Evolutionary conservation across 2,113 vertebrate species (phyloP).

Genomic region (Parus major): DNA sequence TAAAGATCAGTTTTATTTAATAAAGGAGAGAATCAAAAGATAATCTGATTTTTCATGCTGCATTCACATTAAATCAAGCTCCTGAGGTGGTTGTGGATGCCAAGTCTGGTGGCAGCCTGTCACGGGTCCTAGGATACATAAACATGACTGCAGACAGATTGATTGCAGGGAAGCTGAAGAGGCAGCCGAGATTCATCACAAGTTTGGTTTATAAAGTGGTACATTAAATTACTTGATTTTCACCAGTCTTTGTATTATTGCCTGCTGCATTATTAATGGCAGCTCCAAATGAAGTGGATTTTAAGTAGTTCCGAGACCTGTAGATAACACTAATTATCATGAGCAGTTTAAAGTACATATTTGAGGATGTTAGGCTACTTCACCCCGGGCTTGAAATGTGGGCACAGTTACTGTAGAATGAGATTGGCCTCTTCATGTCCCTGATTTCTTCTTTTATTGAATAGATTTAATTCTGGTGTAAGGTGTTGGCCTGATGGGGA

Average conservation of each 20-base stretch:
- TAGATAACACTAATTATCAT: constrained; percentile 34
- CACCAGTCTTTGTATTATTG: not conserved
- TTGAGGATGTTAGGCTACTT: not conserved
- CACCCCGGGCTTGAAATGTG: not conserved
- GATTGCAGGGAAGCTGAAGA: constrained; percentile 11
- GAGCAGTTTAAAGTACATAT: not conserved
- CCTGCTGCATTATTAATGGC: constrained; percentile 54
- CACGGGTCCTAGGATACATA: not conserved
- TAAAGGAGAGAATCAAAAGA: constrained; percentile 59
- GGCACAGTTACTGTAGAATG: not conserved
- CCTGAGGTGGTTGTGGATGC: not conserved
- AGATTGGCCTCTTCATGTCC: not conserved
- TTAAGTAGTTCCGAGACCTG: constrained; percentile 30
- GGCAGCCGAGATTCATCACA: not conserved
- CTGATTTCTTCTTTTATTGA: not conserved
- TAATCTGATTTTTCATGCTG: constrained; percentile 57
- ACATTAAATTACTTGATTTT: constrained; percentile 37
- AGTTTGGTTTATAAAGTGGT: constrained; percentile 38
- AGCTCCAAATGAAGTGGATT: constrained; percentile 43
- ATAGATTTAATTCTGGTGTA: not conserved
- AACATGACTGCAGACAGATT: constrained; percentile 25
- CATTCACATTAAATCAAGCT: constrained; percentile 14
- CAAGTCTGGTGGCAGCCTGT: constrained; percentile 26
- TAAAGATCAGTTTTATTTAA: constrained; percentile 66
- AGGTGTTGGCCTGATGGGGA: not conserved